phyloP scores from a whole-genome alignment of 2,113 vertebrate genomes.

The Amia ocellicauda region DNA sequence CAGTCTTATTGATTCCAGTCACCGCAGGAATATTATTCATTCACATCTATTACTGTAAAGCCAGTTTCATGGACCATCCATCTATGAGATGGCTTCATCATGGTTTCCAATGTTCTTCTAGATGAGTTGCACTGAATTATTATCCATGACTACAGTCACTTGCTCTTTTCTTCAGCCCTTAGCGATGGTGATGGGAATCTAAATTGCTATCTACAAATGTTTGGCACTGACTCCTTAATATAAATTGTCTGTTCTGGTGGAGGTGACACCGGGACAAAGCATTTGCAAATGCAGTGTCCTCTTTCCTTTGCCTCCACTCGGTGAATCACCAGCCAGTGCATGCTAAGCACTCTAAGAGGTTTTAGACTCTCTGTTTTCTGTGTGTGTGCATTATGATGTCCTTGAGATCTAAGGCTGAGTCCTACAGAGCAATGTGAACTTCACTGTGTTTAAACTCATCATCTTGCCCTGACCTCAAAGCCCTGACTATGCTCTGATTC shows the following conservation, averaged over 20 bases:
- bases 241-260: slow-evolving; percentile 26
- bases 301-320: too few species aligned
- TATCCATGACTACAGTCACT: slow-evolving; percentile 37
- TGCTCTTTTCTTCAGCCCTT: slow-evolving; percentile 18
- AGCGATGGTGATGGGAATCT: slow-evolving; percentile 31
- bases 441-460: neutral
- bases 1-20: slow-evolving; percentile 29
- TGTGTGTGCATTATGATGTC: too few species aligned
- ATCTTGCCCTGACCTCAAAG: neutral
- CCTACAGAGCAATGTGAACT: too few species aligned
- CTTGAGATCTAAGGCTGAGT: too few species aligned
- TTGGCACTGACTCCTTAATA: slow-evolving; percentile 11
- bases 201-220: slow-evolving; percentile 30
- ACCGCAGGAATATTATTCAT: slow-evolving; percentile 13
- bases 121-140: slow-evolving; percentile 36
- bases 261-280: slow-evolving; percentile 25
- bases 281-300: too few species aligned
- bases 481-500: neutral
- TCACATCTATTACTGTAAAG: slow-evolving; percentile 17
- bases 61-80: slow-evolving; percentile 37
- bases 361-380: too few species aligned
- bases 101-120: slow-evolving; percentile 20
- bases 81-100: slow-evolving; percentile 31
- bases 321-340: too few species aligned
- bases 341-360: too few species aligned